Conservation (phyloP, 1,140 invertebrate genomes). For the Meteorus sp. region DNA sequence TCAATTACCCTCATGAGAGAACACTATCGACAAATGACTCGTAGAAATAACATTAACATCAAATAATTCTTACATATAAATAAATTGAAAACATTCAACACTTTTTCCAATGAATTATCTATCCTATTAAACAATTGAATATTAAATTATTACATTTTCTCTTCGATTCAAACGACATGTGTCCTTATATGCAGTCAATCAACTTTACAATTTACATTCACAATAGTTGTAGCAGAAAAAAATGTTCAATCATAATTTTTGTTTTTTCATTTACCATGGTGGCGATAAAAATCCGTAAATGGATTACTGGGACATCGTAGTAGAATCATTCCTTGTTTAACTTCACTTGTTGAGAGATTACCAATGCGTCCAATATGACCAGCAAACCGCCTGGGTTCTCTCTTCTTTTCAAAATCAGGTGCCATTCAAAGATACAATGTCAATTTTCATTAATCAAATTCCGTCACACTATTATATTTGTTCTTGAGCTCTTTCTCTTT, state of each 20-base stretch:
- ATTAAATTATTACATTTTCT: too few relatives aligned
- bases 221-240: too few relatives aligned
- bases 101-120: not conserved
- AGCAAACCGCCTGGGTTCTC: slow-evolving; percentile 30
- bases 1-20: too few relatives aligned
- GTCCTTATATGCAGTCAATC: too few relatives aligned
- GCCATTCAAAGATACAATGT: slow-evolving; percentile 42
- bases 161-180: too few relatives aligned
- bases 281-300: slow-evolving; percentile 30
- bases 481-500: too few relatives aligned
- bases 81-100: not conserved
- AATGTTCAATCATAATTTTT: too few relatives aligned
- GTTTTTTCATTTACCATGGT: slow-evolving; percentile 30
- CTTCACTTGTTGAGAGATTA: not conserved
- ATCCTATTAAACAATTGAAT: not conserved
- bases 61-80: not conserved
- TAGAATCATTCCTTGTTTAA: slow-evolving; percentile 28
- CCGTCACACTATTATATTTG: not conserved
- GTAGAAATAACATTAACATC: not conserved
- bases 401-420: slow-evolving; percentile 48
- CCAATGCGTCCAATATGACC: slow-evolving; percentile 12
- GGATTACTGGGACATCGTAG: slow-evolving; percentile 25
- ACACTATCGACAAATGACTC: not conserved
- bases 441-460: too few relatives aligned
- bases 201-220: too few relatives aligned